Conservation (phyloP, 64 coral and sea anemone genomes). For the Hydrozoanthus tunicans region DNA sequence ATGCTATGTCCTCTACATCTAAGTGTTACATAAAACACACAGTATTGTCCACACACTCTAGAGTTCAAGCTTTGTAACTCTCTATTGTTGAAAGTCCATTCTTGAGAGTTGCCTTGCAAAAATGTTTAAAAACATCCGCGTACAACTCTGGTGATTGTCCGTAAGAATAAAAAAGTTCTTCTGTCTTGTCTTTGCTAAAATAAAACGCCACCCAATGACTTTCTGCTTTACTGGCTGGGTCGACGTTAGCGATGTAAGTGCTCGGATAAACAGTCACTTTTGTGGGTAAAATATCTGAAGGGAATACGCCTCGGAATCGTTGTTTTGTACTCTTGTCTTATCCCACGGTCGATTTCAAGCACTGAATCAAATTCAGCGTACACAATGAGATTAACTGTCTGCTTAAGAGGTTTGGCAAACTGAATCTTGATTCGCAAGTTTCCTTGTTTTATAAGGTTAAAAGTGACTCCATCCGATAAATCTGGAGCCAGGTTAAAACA, state of each 20-base stretch:
- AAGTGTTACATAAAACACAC: too few species aligned
- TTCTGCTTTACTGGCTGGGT: too few species aligned
- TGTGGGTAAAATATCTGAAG: constrained; percentile 34
- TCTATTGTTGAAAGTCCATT: not conserved
- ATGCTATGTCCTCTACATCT: too few species aligned
- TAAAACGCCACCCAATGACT: too few species aligned
- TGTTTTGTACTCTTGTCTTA: not conserved
- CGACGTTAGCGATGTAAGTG: too few species aligned
- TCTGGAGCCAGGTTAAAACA: not conserved
- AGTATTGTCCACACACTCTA: too few species aligned
- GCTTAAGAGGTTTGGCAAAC: not conserved
- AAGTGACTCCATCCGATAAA: too few species aligned
- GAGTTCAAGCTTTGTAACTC: not conserved
- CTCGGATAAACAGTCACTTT: too few species aligned
- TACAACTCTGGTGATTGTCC: constrained; percentile 14
- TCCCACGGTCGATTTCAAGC: constrained; percentile 9
- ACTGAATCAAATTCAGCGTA: constrained; percentile 2
- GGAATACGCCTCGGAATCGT: constrained; percentile 23
- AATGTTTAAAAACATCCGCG: not conserved
- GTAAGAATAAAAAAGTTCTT: not conserved
- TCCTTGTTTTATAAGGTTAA: too few species aligned
- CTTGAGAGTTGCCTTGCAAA: not conserved
- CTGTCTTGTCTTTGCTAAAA: not conserved
- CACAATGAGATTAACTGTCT: not conserved
- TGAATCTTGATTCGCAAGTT: not conserved